Evolutionary conservation across 2,888 invertebrate species (phyloP).

Genomic region (Lasioglossum pauxillum): DNA sequence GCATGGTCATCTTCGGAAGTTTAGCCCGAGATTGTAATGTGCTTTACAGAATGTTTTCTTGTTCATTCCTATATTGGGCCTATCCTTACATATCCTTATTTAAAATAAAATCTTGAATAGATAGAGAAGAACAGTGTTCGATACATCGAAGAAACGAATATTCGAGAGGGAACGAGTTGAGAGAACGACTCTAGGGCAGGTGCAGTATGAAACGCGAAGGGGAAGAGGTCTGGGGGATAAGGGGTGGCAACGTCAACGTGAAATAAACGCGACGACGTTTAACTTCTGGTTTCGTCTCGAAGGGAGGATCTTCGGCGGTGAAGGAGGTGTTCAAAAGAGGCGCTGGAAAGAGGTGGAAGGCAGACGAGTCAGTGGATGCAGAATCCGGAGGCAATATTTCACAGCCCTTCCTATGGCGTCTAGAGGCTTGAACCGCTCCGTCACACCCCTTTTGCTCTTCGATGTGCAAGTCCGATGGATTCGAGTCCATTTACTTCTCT

Average conservation of each 20-base stretch:
- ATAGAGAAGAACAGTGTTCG: not conserved
- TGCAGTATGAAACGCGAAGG: slow-evolving; percentile 8
- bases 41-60: too few species aligned
- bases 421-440: slow-evolving; percentile 51
- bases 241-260: slow-evolving; percentile 65
- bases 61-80: too few species aligned
- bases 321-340: slow-evolving; percentile 49
- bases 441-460: slow-evolving; percentile 49
- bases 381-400: slow-evolving; percentile 73
- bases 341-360: slow-evolving; percentile 40
- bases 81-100: too few species aligned
- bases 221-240: slow-evolving; percentile 21
- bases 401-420: slow-evolving; percentile 61
- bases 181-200: not conserved
- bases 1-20: too few species aligned
- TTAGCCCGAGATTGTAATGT: too few species aligned
- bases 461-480: slow-evolving; percentile 63
- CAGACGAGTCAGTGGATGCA: slow-evolving; percentile 68
- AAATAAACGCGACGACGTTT: slow-evolving; percentile 71
- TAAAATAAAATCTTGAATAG: not conserved
- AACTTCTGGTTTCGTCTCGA: slow-evolving; percentile 70
- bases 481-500: slow-evolving; percentile 60
- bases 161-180: not conserved
- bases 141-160: slow-evolving; percentile 2
- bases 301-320: slow-evolving; percentile 43